Evolutionary conservation across 2,888 invertebrate genomes (phyloP), one percentile per base, ranked within the genome.

Genomic region (Rotaria macrura): DNA sequence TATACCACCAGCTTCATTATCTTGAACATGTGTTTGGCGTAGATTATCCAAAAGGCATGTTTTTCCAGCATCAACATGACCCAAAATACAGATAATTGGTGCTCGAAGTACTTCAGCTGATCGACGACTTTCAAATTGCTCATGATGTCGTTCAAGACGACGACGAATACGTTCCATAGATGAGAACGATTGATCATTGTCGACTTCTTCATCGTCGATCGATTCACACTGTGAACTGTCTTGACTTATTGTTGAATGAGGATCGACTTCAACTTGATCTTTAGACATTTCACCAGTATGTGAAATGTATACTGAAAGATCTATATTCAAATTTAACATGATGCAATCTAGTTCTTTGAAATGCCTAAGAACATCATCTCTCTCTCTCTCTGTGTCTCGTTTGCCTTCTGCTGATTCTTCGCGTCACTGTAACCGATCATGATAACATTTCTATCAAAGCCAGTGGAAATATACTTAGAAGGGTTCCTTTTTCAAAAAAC

Each of bases 61-160:
- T 93, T 99, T 99, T 86, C 98, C 98, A 0, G 99, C 99, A 92
- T 99, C 99, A 84, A 99, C 99, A 91, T 99, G 99, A 0, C 99
- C 99, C 3, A 99, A 92, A 0, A 99, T 99, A 90, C 98, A 99
- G 2, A 99, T 97, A 3, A 99, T 96, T 0, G 98, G 96, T 0
- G 98, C 96, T 84, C 99, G 93, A 2, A 99, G 43, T 34, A 34
- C 34, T 25, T 54, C 54, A 38, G n/a, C 2, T 1, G 79, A 43
- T 10, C 79, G 79, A n/a, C 20, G 40, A 43, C 25, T 40, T 79
- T 79, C 79, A 43, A 40, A 79, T 10, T 4, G n/a, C 43, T 40
- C 79, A 43, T 79, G 79, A n/a, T 38, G 43, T n/a, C 14, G 38
- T 40, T 79, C 40, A 20, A 79, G 38, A 10, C 43, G 79, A 40